Evolutionary conservation across 2,888 invertebrate species (phyloP), one percentile per base, ranked within the genome.

Genomic region (Lutraria lutraria): DNA sequence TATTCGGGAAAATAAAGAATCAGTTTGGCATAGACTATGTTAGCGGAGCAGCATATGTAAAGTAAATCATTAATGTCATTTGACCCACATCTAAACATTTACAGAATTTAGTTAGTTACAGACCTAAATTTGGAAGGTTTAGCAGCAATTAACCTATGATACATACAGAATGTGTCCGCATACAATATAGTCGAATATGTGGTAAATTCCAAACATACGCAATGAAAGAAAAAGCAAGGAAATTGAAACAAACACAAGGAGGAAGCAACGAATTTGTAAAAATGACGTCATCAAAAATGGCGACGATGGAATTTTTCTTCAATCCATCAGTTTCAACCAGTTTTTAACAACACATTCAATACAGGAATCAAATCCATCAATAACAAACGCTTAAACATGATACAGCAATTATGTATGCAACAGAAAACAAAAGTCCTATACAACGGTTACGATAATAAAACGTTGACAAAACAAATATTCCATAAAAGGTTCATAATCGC

Each of bases 241-340:
- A 72, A 76, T 34, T 31, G 34, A 25, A 31, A 34, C 15, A 76
- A 56, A 76, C 34, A 34, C 3, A 19, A 76, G 31, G 34, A 76
- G 76, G 76, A 76, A 76, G 34, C 76, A 76, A 34, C 76, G 34
- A 76, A 83, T 60, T 53, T 56, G 56, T 19, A 54, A 83, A 83
- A 60, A 91, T 94, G 94, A 94, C 90, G 92, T 94, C 92, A 93
- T 92, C 94, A 93, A 94, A 76, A 81, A 93, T 93, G 94, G 94
- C 93, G 91, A 88, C 86, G 81, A 72, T 29, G 68, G 86, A 88
- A 82, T 89, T 56, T 83, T 60, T 83, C 56, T 29, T 43, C 76
- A 31, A 31, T 76, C 34, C 31, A 0, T 16, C 63, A 31, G 10
- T 76, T 76, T 76, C 31, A 19, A 34, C 19, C 0, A 34, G 15